Base-by-base conservation (phyloP, 2,797 vertebrate genomes). In the Lagocephalus sceleratus region DNA sequence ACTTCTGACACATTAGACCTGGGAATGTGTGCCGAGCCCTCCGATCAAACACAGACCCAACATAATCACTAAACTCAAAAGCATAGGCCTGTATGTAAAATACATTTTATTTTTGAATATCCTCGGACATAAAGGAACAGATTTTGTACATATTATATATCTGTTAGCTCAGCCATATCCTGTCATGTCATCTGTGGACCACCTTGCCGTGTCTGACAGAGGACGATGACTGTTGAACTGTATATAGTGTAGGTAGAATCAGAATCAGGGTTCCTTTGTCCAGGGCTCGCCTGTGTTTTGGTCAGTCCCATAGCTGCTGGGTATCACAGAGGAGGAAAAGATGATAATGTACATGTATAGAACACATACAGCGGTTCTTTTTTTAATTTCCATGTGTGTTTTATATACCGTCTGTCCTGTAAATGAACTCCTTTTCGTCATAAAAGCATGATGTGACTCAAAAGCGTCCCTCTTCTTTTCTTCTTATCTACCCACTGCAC, bases 371-470 rank as follows among this genome's bases (percentile, higher is more conserved):
- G 54, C 14, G 12, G 35, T 71, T 77, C 22, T 72, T 86, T 81
- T 88, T 89, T 90, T 68, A 23, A 81, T 84, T 86, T 88, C 68
- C 75, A 62, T 87, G 65, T 84, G 58, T 85, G 81, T 91, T 90
- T 92, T 92, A 87, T 90, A 89, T 88, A 84, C 86, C 32, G 87
- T 89, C 84, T 87, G 88, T 90, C 89, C 88, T 90, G 88, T 88
- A 84, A 85, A 86, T 76, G 3, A 80, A 81, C 49, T 78, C 68
- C 49, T 87, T 87, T 89, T 85, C 54, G 81, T 90, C 89, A 91
- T 90, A 91, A 92, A 91, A 88, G 89, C 90, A 90, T 91, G 89
- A 87, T 88, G 88, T 88, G 79, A 88, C 83, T 83, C 74, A 20
- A 15, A 46, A 3, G 68, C 54, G 47, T 79, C 67, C 32, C 42